Conservation (phyloP, 2,113 vertebrate genomes). For the Oceanites oceanicus region DNA sequence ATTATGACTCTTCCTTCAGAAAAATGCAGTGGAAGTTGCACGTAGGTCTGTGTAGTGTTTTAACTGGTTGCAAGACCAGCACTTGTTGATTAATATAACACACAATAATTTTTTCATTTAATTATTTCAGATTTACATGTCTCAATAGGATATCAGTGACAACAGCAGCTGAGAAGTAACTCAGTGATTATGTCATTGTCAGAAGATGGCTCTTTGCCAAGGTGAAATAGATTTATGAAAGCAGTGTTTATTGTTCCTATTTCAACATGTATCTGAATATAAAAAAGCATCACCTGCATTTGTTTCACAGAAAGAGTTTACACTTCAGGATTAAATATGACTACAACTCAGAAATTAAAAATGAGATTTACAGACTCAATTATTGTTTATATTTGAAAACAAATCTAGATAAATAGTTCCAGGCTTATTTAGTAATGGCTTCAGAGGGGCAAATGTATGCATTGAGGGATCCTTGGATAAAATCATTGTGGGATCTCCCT, state of each 20-base stretch:
- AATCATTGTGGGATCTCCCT: background rate
- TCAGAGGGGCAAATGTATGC: background rate
- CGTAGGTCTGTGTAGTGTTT: background rate
- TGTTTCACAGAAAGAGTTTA: background rate
- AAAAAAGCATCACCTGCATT: background rate
- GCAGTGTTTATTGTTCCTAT: background rate
- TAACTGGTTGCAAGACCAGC: background rate
- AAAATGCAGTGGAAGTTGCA: background rate
- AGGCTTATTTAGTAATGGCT: background rate
- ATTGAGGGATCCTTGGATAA: background rate
- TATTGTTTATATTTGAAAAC: background rate
- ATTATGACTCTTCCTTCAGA: background rate
- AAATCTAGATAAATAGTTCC: background rate
- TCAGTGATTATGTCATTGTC: background rate
- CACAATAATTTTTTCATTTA: background rate
- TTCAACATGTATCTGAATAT: background rate
- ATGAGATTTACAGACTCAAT: background rate
- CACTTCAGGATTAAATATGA: background rate
- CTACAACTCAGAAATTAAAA: slow-evolving; percentile 8
- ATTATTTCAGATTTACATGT: background rate
- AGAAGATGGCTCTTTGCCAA: background rate
- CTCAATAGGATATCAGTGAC: background rate
- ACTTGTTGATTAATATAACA: background rate
- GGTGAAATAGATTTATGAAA: background rate
- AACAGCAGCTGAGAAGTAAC: background rate